Evolutionary conservation across 2,888 invertebrate species (phyloP).

Genomic region (Cheilosia soror): DNA sequence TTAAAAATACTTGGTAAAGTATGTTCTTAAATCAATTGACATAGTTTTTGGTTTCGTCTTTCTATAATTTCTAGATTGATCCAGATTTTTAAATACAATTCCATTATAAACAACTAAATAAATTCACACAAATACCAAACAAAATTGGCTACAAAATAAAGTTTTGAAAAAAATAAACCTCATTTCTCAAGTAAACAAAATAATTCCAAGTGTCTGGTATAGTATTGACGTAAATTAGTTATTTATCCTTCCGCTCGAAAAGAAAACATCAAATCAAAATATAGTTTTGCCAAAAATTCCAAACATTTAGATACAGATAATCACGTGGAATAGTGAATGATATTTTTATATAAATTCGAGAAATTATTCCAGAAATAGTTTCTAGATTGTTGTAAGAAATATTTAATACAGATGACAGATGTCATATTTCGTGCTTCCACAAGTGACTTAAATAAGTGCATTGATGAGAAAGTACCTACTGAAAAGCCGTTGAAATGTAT

Average conservation of each 20-base stretch:
- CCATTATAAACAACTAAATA: slow-evolving; percentile 31
- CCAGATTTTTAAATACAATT: slow-evolving; percentile 10
- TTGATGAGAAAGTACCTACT: too few relatives aligned
- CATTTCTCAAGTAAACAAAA: slow-evolving; percentile 56
- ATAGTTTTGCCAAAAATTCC: not conserved
- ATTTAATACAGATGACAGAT: too few relatives aligned
- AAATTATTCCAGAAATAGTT: not conserved
- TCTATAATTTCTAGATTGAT: slow-evolving; percentile 5
- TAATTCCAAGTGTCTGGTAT: slow-evolving; percentile 43
- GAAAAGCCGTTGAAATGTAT: too few relatives aligned
- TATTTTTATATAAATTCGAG: not conserved
- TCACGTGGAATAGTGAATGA: not conserved
- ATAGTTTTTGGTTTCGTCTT: not conserved
- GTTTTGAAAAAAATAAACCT: slow-evolving; percentile 21
- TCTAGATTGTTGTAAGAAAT: not conserved
- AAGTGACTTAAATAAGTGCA: too few relatives aligned
- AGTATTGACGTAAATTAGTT: slow-evolving; percentile 51
- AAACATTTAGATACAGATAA: not conserved
- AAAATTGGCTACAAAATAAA: slow-evolving; percentile 3
- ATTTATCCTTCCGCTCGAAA: slow-evolving; percentile 28
- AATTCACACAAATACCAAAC: not conserved
- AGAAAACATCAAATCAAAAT: slow-evolving; percentile 5
- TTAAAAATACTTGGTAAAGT: slow-evolving; percentile 2
- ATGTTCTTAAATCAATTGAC: slow-evolving; percentile 6
- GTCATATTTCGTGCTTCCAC: too few relatives aligned